These are phyloP conservation scores for Corythaeola cristata DNA, from an alignment of 2,113 vertebrate species.

Conservation along the genomic window DNA sequence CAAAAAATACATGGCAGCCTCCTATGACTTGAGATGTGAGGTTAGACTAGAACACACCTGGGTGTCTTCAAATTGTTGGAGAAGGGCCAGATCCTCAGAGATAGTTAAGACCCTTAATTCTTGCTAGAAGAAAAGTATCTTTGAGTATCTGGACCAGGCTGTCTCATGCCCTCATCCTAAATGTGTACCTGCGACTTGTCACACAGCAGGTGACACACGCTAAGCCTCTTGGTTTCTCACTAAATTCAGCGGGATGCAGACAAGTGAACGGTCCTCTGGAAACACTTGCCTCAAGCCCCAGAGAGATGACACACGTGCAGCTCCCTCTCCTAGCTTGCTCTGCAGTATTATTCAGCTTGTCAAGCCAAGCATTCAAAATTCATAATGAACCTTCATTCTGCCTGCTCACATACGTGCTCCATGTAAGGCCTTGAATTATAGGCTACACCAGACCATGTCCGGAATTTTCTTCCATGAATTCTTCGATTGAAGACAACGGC, in stretches of 20 bases:
- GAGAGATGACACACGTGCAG: not conserved
- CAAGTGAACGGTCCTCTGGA: not conserved
- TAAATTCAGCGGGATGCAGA: not conserved
- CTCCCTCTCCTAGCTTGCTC: not conserved
- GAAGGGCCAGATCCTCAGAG: not conserved
- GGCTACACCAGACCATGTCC: not conserved
- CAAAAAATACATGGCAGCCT: not conserved
- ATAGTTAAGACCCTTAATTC: not conserved
- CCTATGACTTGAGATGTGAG: not conserved
- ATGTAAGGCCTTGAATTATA: not conserved
- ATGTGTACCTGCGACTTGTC: not conserved
- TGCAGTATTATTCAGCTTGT: not conserved
- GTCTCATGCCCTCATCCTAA: not conserved
- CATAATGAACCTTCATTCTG: not conserved
- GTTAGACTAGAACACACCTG: not conserved
- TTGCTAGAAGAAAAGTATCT: not conserved
- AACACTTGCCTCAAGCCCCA: not conserved
- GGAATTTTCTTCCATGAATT: not conserved
- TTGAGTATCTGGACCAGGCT: not conserved
- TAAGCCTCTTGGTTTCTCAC: not conserved
- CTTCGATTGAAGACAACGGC: not conserved
- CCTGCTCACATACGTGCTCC: not conserved
- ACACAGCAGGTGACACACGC: not conserved
- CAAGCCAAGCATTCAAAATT: not conserved
- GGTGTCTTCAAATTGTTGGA: not conserved